Conservation (phyloP, 2,113 vertebrate species). For the Hippoglossus stenolepis region DNA sequence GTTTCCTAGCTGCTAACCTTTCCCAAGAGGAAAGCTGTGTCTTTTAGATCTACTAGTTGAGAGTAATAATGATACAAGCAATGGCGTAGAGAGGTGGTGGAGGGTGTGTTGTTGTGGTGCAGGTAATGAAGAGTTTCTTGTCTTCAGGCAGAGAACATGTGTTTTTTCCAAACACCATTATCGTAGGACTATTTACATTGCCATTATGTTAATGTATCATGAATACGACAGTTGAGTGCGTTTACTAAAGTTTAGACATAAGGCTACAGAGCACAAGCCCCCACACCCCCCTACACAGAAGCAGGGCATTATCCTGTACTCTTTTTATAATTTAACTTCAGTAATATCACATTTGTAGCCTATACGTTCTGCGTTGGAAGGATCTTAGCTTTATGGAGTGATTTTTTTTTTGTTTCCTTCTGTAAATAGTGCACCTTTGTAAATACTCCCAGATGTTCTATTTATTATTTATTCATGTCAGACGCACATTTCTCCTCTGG, state of each 20-base stretch:
- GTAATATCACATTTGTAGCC: slow-evolving; percentile 56
- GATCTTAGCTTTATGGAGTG: slow-evolving; percentile 14
- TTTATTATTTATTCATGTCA: slow-evolving; percentile 79
- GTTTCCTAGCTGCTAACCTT: slow-evolving; percentile 89
- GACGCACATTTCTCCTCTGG: slow-evolving; percentile 56
- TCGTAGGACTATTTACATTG: slow-evolving; percentile 1
- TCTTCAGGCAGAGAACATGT: neutral
- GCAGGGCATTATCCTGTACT: slow-evolving; percentile 54
- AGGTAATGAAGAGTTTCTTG: slow-evolving; percentile 9
- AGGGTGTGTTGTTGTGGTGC: slow-evolving; percentile 54
- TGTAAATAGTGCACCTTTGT: slow-evolving; percentile 63
- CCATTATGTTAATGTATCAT: neutral
- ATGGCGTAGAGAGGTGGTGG: slow-evolving; percentile 38
- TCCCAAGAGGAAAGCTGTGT: slow-evolving; percentile 73
- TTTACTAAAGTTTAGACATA: neutral
- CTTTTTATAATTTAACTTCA: slow-evolving; percentile 29
- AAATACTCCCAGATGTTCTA: slow-evolving; percentile 59
- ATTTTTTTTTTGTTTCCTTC: slow-evolving; percentile 1
- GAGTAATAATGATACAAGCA: slow-evolving; percentile 54
- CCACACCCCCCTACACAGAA: neutral
- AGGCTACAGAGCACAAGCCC: neutral
- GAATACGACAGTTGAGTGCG: neutral
- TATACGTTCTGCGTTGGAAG: slow-evolving; percentile 34
- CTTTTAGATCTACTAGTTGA: slow-evolving; percentile 52
- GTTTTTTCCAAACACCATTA: no score